phyloP scores from a whole-genome alignment of 2,113 vertebrate species.

The Capreolus pygargus region DNA sequence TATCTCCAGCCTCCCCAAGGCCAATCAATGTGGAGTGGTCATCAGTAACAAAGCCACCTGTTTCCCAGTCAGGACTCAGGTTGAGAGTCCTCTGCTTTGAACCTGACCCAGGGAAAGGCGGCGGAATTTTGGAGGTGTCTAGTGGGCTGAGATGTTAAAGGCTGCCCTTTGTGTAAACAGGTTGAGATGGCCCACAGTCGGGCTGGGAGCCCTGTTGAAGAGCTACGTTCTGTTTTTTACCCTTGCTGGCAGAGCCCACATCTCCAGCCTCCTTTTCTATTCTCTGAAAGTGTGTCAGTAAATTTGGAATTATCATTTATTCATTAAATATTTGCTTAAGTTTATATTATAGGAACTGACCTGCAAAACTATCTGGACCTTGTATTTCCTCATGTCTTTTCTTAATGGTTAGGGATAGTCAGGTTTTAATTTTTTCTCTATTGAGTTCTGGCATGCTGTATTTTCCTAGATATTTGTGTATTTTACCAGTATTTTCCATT shows the following conservation, averaged over 20 bases:
- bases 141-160: neutral
- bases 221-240: neutral
- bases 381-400: neutral
- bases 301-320: neutral
- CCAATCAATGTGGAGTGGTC: neutral
- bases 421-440: neutral
- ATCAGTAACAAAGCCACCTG: neutral
- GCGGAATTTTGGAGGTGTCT: neutral
- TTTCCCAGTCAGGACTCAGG: neutral
- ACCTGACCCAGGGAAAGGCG: neutral
- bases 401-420: neutral
- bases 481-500: neutral
- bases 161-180: neutral
- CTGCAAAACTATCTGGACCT: neutral
- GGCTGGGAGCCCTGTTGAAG: neutral
- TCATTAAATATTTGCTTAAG: neutral
- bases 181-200: neutral
- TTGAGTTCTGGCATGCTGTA: neutral
- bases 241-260: neutral
- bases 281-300: neutral
- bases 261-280: neutral
- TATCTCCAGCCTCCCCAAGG: neutral
- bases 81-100: neutral
- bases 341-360: neutral
- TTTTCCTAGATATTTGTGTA: neutral